Base-by-base conservation (phyloP, 2,797 vertebrate species). In the Cossypha dichroa region DNA sequence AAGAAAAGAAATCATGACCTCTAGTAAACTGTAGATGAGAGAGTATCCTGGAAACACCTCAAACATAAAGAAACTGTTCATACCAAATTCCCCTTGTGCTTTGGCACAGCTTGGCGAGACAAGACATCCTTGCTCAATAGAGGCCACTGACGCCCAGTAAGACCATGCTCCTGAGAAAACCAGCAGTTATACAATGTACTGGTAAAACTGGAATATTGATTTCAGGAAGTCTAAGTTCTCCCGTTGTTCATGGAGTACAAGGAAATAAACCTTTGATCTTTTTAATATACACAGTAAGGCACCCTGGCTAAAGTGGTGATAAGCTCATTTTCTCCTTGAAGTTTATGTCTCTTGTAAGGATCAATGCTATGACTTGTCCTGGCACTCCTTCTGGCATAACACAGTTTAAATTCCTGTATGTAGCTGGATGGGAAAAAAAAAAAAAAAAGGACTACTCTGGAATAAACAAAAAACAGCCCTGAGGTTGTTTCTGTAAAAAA, bases 181-280 rank as follows among this genome's bases (percentile, higher is more conserved):
- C 33, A 69, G 34, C 7, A 84, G 62, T 73, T 81, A 66, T 56
- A 46, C 28, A 70, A 82, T 22, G 29, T 56, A 40, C 33, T 33
- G 36, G 48, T 66, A 88, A 78, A 90, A 43, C 5, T 6, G 29
- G 26, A 79, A 75, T 66, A 91, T 10, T 67, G 55, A 88, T 85
- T 90, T 91, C 67, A 36, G n/a, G 59, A 79, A 67, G 62, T 20
- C 28, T 12, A 40, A 85, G 8, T 69, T 51, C 31, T 90, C 25
- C 66, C 13, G 17, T 12, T 64, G 60, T 73, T 80, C 38, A 25
- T 54, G 64, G 33, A 80, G 20, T 43, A 63, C 29, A 43, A 54
- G 28, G 66, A 74, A 92, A 80, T 59, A 64, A 88, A 85, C 34
- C 52, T 85, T 70, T 80, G 22, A 88, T 83, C 68, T 80, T 62